Base-by-base conservation (phyloP, 2,888 invertebrate species). In the Trachelus troglodyta region DNA sequence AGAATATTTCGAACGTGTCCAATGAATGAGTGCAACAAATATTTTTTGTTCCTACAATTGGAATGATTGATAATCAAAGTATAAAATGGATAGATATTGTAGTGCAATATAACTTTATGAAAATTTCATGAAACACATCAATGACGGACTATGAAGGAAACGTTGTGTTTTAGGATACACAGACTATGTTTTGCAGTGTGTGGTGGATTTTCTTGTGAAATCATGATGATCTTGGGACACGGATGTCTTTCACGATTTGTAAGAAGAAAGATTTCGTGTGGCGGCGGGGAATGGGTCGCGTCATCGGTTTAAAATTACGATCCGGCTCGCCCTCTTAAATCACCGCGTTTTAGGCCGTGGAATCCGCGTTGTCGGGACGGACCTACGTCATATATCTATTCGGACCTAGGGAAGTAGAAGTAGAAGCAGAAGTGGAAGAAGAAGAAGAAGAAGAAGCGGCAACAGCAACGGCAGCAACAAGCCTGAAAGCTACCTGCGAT, bases 241-340 rank as follows among this genome's bases (percentile, higher is more conserved):
- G 71, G 71, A 30, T 33, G 30, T 71, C 23, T 71, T 33, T 71
- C 71, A 33, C 30, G 33, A 71, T 33, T 71, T 71, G 71, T 31
- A 71, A 71, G 33, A 71, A n/a, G 40, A 40, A 15, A 40, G 40
- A 40, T 40, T 40, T 40, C 40, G 40, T 40, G 40, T 40, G 40
- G 40, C 40, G 40, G 40, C 4, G 15, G 40, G 40, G 40, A 74
- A 69, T 76, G 76, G 74, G 69, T 34, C 68, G 33, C 68, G 80
- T 77, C 78, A 76, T 80, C 75, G 73, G 74, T 56, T 34, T 40
- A 69, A 77, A 82, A 79, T 79, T 79, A 81, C 79, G 79, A 82
- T 79, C 69, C 79, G 69, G n/a, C 78, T 56, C 74, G 78, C 56
- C 40, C 56, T 74, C 68, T 69, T 81, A 82, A 81, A 81, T 82